Conservation (phyloP, 1,140 invertebrate genomes). For the Zaprionus nigranus region DNA sequence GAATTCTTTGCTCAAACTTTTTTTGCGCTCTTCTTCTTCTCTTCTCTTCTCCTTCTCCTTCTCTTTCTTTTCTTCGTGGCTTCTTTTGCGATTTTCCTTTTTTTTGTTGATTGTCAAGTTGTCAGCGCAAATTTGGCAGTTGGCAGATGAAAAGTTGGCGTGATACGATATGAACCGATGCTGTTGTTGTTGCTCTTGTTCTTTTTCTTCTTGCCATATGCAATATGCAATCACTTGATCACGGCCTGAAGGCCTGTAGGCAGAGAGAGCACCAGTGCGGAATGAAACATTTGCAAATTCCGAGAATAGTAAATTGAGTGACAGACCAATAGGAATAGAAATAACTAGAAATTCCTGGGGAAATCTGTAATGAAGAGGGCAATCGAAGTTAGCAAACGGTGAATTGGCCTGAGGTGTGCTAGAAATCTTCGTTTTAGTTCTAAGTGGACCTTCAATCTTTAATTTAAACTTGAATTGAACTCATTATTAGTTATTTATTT, state of each 20-base stretch:
- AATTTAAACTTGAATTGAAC: too few relatives aligned
- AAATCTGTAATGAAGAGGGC: neutral
- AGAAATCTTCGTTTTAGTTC: neutral
- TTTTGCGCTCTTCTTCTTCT: neutral
- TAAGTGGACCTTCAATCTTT: neutral
- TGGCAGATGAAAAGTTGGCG: slow-evolving; percentile 29
- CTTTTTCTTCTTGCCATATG: slow-evolving; percentile 2
- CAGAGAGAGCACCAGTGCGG: neutral
- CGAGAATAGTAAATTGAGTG: neutral
- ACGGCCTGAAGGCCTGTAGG: neutral
- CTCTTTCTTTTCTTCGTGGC: neutral
- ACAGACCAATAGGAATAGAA: neutral
- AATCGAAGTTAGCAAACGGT: accelerated
- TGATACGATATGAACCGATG: slow-evolving; percentile 17
- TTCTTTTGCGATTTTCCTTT: neutral
- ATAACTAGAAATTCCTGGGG: neutral
- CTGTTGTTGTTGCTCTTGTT: neutral
- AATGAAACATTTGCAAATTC: neutral
- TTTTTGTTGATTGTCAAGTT: slow-evolving; percentile 36
- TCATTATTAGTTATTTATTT: neutral
- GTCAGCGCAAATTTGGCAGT: slow-evolving; percentile 43
- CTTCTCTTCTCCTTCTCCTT: too few relatives aligned
- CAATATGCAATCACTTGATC: slow-evolving; percentile 14
- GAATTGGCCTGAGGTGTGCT: neutral
- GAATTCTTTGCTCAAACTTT: slow-evolving; percentile 32